Conservation (phyloP, 2,113 vertebrate genomes). For the Pterocles gutturalis region DNA sequence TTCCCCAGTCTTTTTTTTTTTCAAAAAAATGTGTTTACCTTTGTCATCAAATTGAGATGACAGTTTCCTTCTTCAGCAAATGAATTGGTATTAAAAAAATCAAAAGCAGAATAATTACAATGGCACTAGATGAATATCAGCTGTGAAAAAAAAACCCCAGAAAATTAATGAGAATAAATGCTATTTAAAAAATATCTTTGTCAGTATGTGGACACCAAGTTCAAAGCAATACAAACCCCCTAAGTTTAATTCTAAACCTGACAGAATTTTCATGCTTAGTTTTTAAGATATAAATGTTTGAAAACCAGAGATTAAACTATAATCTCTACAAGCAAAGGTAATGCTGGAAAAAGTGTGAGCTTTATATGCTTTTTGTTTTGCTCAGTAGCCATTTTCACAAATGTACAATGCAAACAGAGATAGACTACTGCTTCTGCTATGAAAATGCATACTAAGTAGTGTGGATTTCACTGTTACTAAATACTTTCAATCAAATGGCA, state of each 20-base stretch:
- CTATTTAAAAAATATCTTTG: neutral
- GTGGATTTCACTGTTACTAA: neutral
- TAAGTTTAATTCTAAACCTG: neutral
- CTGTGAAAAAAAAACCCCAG: neutral
- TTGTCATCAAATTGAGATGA: neutral
- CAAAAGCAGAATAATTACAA: neutral
- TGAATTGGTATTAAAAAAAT: neutral
- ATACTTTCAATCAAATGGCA: neutral
- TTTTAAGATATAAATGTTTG: neutral
- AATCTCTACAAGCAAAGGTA: neutral
- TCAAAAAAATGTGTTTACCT: neutral
- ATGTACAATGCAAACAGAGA: neutral
- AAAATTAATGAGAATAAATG: neutral
- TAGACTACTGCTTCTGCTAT: neutral
- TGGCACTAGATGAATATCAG: neutral
- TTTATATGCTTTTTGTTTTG: neutral
- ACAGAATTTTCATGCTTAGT: neutral
- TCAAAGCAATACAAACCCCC: neutral
- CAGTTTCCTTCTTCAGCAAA: neutral
- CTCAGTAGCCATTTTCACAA: neutral
- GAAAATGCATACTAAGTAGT: neutral
- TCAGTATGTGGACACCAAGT: neutral
- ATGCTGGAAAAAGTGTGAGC: neutral
- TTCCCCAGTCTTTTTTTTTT: neutral
- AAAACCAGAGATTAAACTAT: neutral